phyloP scores from a whole-genome alignment of 2,888 invertebrate genomes.

The Lymantria monacha region DNA sequence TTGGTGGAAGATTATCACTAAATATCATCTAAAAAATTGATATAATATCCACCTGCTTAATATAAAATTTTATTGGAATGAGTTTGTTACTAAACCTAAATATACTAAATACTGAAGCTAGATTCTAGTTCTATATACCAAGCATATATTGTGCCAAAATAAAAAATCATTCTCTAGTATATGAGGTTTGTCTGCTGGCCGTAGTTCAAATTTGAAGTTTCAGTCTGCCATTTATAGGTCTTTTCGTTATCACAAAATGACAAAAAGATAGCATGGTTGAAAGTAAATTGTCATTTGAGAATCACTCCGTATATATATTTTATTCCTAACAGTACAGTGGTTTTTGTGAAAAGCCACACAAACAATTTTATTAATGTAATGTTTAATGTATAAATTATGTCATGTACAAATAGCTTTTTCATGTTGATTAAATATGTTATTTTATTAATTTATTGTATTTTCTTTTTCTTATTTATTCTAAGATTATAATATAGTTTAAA shows the following conservation, averaged over 20 bases:
- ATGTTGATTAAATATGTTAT: constrained; percentile 30
- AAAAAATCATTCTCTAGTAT: no score
- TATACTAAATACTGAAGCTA: no score
- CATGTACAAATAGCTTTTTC: constrained; percentile 39
- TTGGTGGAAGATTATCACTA: no score
- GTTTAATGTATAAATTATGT: constrained; percentile 31
- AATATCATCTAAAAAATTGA: no score
- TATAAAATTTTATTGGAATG: no score
- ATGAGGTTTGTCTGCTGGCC: no score
- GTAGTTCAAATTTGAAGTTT: no score
- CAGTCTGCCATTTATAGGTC: neutral
- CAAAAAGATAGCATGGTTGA: neutral
- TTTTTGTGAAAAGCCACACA: constrained; percentile 20
- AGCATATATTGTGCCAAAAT: no score
- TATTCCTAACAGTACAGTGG: constrained; percentile 3
- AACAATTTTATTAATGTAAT: constrained; percentile 20
- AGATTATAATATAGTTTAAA: no score
- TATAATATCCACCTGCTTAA: no score
- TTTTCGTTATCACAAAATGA: neutral
- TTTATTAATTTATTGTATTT: constrained; percentile 36
- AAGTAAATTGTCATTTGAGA: neutral
- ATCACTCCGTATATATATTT: neutral
- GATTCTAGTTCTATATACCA: no score
- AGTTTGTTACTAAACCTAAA: no score
- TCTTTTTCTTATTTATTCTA: constrained; percentile 4